Evolutionary conservation across 1,140 invertebrate genomes (phyloP).

Genomic region (Semibalanus balanoides): DNA sequence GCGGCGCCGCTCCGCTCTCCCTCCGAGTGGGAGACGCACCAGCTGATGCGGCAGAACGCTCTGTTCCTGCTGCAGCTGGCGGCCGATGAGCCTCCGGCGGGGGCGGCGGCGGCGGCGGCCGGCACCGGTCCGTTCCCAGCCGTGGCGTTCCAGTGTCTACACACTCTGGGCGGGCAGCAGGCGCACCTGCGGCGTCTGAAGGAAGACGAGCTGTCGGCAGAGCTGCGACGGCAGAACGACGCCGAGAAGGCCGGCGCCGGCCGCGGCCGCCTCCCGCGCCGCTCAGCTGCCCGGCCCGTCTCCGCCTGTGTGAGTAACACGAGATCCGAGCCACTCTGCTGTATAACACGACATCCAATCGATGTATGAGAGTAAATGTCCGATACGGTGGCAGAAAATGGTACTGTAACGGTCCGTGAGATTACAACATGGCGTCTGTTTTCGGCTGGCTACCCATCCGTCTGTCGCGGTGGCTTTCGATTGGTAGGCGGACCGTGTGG

Average conservation of each 20-base stretch:
- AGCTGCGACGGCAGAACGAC: slow-evolving; percentile 28
- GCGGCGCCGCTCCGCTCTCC: slow-evolving; percentile 48
- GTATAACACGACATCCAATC: too few relatives aligned
- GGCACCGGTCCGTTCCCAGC: background rate
- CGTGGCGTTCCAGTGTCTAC: slow-evolving; percentile 56
- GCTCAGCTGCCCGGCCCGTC: background rate
- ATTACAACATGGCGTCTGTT: too few relatives aligned
- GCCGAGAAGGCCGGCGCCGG: slow-evolving; percentile 6
- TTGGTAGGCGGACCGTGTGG: too few relatives aligned
- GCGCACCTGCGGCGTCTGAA: slow-evolving; percentile 27
- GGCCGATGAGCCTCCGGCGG: slow-evolving; percentile 38
- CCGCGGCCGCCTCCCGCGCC: too few relatives aligned
- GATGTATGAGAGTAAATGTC: too few relatives aligned
- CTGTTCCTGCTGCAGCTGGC: slow-evolving; percentile 82
- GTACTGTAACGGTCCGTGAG: too few relatives aligned
- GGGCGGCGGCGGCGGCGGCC: too few relatives aligned
- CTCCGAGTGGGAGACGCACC: slow-evolving; percentile 44
- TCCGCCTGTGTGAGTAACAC: background rate
- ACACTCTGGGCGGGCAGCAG: slow-evolving; percentile 43
- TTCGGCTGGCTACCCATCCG: too few relatives aligned
- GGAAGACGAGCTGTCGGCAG: slow-evolving; percentile 41
- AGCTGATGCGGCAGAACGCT: slow-evolving; percentile 81
- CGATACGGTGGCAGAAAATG: too few relatives aligned
- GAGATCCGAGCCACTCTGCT: too few relatives aligned
- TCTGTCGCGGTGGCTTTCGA: too few relatives aligned